Conservation (phyloP, 2,113 vertebrate genomes). For the Rhinolophus ferrumequinum region DNA sequence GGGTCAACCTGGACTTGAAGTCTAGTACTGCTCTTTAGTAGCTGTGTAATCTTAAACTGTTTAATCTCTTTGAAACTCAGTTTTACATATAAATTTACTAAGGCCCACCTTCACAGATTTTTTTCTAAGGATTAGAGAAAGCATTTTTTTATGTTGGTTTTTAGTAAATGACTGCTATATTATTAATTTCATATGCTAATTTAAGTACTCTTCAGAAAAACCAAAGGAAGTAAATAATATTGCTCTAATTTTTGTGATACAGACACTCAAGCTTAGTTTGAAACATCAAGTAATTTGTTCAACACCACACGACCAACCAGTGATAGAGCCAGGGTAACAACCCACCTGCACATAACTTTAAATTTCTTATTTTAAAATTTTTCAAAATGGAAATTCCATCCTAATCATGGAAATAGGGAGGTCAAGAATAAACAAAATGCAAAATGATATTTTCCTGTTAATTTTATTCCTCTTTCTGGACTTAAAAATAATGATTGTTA, state of each 20-base stretch:
- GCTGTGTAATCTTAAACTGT: neutral
- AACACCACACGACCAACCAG: neutral
- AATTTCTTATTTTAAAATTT: neutral
- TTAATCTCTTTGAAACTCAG: neutral
- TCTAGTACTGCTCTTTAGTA: neutral
- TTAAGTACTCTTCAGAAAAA: neutral
- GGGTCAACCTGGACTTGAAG: neutral
- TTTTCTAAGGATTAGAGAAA: neutral
- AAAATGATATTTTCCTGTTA: neutral
- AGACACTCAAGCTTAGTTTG: neutral
- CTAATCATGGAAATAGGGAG: neutral
- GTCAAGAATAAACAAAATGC: neutral
- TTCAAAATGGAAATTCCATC: neutral
- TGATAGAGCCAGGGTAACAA: neutral
- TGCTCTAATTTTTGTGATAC: neutral
- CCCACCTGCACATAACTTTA: neutral
- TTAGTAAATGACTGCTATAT: neutral
- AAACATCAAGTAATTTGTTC: neutral
- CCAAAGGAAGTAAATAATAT: neutral
- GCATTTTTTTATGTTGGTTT: neutral
- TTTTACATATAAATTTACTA: neutral
- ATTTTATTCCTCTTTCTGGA: neutral
- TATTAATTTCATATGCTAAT: neutral
- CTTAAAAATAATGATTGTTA: neutral
- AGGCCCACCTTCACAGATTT: neutral